Evolutionary conservation across 2,888 invertebrate species (phyloP).

Genomic region (Dasypolia templi): DNA sequence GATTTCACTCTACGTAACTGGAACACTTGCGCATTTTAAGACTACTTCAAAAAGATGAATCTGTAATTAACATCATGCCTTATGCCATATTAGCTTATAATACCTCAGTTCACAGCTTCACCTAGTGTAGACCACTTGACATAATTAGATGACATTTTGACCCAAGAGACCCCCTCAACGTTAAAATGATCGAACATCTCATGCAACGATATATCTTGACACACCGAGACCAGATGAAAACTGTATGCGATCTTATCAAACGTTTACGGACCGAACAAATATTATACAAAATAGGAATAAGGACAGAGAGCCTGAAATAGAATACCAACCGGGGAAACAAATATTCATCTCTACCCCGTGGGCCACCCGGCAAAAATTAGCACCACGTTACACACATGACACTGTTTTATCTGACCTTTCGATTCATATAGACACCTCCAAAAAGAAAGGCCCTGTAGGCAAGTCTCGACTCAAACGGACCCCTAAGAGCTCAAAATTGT

Average conservation of each 20-base stretch:
- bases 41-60: neutral
- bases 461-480: neutral
- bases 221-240: constrained; percentile 10
- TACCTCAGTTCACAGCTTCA: constrained; percentile 19
- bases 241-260: constrained; percentile 2
- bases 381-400: constrained; percentile 10
- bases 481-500: neutral
- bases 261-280: constrained; percentile 6
- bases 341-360: constrained; percentile 11
- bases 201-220: constrained; percentile 4
- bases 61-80: constrained; percentile 11
- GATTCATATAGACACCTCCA: neutral
- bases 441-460: constrained; percentile 3
- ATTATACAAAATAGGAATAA: constrained; percentile 22
- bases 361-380: constrained; percentile 12
- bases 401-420: constrained; percentile 19
- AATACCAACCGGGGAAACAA: constrained; percentile 12
- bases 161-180: constrained; percentile 15
- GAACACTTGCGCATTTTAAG: neutral
- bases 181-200: constrained; percentile 12
- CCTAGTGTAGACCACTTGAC: constrained; percentile 10
- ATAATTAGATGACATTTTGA: constrained; percentile 26
- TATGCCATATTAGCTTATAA: constrained; percentile 10
- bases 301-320: constrained; percentile 14
- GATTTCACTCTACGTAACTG: neutral